These are phyloP conservation scores for Musca vetustissima DNA, from an alignment of 1,140 invertebrate genomes.

Conservation along the genomic window DNA sequence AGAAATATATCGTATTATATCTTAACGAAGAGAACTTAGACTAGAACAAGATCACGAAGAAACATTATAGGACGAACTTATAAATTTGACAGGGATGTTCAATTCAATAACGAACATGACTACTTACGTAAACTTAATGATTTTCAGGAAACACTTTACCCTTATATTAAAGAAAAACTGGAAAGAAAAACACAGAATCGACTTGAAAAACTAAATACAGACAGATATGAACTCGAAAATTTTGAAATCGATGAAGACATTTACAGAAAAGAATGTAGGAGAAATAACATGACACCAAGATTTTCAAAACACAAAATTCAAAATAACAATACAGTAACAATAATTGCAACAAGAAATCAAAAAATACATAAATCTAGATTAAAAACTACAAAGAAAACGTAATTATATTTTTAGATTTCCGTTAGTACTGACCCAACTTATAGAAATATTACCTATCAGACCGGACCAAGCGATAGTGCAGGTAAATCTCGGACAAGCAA, in stretches of 20 bases:
- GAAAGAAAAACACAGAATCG: neutral
- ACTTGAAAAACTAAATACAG: neutral
- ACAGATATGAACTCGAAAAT: neutral
- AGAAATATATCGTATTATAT: slow-evolving; percentile 5
- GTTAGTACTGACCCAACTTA: neutral
- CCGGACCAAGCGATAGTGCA: neutral
- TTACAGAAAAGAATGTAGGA: neutral
- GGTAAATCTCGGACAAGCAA: neutral
- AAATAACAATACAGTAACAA: slow-evolving; percentile 11
- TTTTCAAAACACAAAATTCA: slow-evolving; percentile 1
- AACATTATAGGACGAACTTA: slow-evolving; percentile 1
- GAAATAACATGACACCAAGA: slow-evolving; percentile 14
- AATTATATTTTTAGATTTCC: slow-evolving; percentile 4
- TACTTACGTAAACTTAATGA: slow-evolving; percentile 5
- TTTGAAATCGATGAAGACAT: neutral
- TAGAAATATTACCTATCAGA: neutral
- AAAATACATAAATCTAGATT: slow-evolving; percentile 8
- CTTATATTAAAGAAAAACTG: neutral
- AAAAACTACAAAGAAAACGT: slow-evolving; percentile 4
- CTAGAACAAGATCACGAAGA: neutral
- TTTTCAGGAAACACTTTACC: neutral
- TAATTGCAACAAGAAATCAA: neutral
- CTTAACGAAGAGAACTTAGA: neutral
- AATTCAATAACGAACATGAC: neutral
- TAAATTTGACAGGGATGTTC: neutral